Evolutionary conservation across 2,888 invertebrate species (phyloP).

Genomic region (Nesidiocoris tenuis): DNA sequence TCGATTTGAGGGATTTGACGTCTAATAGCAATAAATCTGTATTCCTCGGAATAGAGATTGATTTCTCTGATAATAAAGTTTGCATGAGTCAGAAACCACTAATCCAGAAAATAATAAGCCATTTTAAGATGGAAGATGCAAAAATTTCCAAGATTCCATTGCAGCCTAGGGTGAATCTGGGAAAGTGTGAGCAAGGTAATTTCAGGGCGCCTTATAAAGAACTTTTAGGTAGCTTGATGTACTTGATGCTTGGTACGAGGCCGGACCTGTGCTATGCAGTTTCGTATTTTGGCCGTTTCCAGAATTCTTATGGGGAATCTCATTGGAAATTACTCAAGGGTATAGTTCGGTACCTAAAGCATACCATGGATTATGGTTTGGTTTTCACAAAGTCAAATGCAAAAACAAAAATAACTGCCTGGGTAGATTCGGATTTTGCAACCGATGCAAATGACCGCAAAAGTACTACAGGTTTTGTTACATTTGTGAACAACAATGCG

Average conservation of each 20-base stretch:
- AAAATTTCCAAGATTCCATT: conserved; percentile 19
- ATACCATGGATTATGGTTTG: conserved; percentile 2
- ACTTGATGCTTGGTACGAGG: conserved; percentile 29
- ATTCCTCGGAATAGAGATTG: conserved; percentile 25
- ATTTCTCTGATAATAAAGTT: conserved; percentile 2
- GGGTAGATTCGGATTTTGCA: conserved; percentile 31
- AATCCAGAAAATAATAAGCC: conserved; percentile 15
- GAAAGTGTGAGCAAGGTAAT: not conserved
- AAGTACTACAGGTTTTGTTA: conserved; percentile 11
- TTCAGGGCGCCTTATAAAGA: conserved; percentile 2
- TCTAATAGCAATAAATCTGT: not conserved
- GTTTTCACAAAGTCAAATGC: conserved; percentile 1
- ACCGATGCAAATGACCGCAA: conserved; percentile 15
- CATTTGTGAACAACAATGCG: conserved; percentile 20
- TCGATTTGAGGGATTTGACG: conserved; percentile 4
- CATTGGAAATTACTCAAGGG: conserved; percentile 28
- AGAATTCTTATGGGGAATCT: not conserved
- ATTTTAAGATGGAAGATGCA: conserved; percentile 22
- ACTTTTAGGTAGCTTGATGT: conserved; percentile 31
- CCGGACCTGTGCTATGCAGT: conserved; percentile 31
- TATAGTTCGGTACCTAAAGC: conserved; percentile 21
- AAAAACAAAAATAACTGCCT: not conserved
- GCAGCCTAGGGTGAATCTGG: conserved; percentile 14
- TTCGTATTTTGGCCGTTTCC: conserved; percentile 22
- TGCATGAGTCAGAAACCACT: conserved; percentile 21